phyloP scores from a whole-genome alignment of 2,113 vertebrate genomes.

The Proteles cristata region DNA sequence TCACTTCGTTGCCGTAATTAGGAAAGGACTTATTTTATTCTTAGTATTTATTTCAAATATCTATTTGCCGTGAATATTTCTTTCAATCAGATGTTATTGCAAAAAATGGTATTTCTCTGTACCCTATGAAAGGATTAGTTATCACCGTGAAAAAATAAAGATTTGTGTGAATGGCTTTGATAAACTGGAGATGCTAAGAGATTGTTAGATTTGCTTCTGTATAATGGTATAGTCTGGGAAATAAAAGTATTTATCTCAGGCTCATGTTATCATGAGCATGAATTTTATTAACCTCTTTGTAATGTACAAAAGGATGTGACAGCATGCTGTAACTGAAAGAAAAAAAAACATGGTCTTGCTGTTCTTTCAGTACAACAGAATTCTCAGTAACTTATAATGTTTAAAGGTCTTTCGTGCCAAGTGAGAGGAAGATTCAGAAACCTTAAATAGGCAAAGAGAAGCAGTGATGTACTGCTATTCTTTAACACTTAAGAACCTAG shows the following conservation, averaged over 20 bases:
- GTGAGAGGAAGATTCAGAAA: not conserved
- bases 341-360: not conserved
- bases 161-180: slow-evolving; percentile 13
- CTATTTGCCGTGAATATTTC: slow-evolving; percentile 26
- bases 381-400: not conserved
- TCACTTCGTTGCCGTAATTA: not conserved
- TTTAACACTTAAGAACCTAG: not conserved
- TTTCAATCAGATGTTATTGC: not conserved
- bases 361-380: not conserved
- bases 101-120: slow-evolving; percentile 44
- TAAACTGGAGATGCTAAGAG: not conserved
- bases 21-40: not conserved
- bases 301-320: not conserved
- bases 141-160: not conserved
- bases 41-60: slow-evolving; percentile 34
- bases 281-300: slow-evolving; percentile 54
- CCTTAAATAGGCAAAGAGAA: not conserved
- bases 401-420: slow-evolving; percentile 7
- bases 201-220: slow-evolving; percentile 6
- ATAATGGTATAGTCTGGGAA: not conserved
- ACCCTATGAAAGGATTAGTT: slow-evolving; percentile 29
- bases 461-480: not conserved
- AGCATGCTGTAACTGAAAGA: not conserved
- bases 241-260: slow-evolving; percentile 35
- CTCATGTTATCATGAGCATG: not conserved